Base-by-base conservation (phyloP, 2,888 invertebrate species). In the Dendrolimus houi region DNA sequence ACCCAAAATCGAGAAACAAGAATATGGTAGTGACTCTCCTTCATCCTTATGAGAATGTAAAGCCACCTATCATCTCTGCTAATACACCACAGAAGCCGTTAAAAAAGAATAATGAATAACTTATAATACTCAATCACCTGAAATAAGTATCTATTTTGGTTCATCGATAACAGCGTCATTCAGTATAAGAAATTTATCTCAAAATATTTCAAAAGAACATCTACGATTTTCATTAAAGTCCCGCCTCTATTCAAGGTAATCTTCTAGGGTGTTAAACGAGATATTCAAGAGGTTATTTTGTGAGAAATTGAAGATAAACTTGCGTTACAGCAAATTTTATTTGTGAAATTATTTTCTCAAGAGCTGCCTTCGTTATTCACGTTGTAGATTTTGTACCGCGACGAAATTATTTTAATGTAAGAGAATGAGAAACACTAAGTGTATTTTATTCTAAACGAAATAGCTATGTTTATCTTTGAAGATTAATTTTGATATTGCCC, bases 211-310 rank as follows among this genome's bases (percentile, higher is more conserved):
- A 47, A 47, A 47, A 47, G 47, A 47, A 12, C 47, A 47, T 12
- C 47, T 47, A 12, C 9, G 12, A 47, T 47, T 47, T 67, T 64
- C 61, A 64, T 64, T 65, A 62, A 47, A 47, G 9, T 9, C 47
- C 12, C 29, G 29, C 47, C 47, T 12, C 12, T 47, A 65, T 66
- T 68, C 64, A 66, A 69, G 63, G 68, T 75, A 75, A 78, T 77
- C 72, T 79, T 60, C 64, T 62, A 64, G 68, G 69, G 68, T 70
- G 71, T 75, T 74, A 77, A 77, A 82, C 78, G 75, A 77, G 75
- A 77, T 74, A 78, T 79, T 77, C 72, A 74, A 74, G 72, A 71
- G 66, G 71, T 76, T 72, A 74, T 77, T 77, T 70, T 69, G 68
- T 62, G 66, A 62, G 60, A 69, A 74, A 76, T 79, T 75, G 69